phyloP scores from a whole-genome alignment of 2,797 vertebrate genomes.

The Triplophysa yarkandensis region DNA sequence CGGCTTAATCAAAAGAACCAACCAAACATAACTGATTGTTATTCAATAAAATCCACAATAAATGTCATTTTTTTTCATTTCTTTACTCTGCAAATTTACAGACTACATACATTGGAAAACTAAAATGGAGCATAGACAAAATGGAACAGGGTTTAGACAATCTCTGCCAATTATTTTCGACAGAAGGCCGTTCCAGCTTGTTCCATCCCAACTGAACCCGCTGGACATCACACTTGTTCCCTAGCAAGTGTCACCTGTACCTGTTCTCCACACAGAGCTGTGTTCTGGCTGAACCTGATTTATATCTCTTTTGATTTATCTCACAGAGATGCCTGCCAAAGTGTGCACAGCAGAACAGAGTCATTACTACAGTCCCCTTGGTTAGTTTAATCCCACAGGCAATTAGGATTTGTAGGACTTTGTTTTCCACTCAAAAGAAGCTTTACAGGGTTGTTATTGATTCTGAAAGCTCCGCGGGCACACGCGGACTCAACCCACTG shows the following conservation, averaged over 20 bases:
- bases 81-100: not conserved
- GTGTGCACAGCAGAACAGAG: conserved; percentile 63
- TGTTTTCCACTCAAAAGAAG: conserved; percentile 75
- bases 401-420: conserved; percentile 76
- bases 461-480: conserved; percentile 67
- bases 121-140: not conserved
- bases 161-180: not conserved
- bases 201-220: not conserved
- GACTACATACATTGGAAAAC: not conserved
- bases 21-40: too few relatives aligned
- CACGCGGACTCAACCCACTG: conserved; percentile 71
- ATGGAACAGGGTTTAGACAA: not conserved
- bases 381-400: conserved; percentile 68
- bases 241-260: conserved; percentile 26
- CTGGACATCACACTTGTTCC: not conserved
- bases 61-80: too few relatives aligned
- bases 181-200: not conserved
- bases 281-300: conserved; percentile 77
- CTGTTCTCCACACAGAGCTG: conserved; percentile 58
- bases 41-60: too few relatives aligned
- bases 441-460: conserved; percentile 73
- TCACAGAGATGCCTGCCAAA: conserved; percentile 77
- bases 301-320: conserved; percentile 76
- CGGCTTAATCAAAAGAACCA: too few relatives aligned
- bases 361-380: conserved; percentile 62